phyloP scores from a whole-genome alignment of 2,888 invertebrate genomes.

The Lasioglossum pauxillum region DNA sequence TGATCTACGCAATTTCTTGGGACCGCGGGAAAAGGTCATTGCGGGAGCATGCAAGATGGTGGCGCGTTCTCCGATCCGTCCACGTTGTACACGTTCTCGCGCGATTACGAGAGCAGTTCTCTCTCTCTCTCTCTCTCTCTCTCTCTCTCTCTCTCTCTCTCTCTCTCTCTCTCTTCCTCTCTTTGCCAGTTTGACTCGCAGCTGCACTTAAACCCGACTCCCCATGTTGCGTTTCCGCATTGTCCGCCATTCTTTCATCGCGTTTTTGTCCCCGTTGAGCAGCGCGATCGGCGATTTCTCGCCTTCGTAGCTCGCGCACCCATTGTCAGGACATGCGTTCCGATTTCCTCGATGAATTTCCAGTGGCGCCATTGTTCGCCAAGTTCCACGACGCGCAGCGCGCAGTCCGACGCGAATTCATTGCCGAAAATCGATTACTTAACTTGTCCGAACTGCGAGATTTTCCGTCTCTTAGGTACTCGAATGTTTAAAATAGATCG shows the following conservation, averaged over 20 bases:
- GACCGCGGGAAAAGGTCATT: constrained; percentile 54
- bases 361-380: background rate
- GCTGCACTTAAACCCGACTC: constrained; percentile 49
- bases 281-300: constrained; percentile 53
- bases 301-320: constrained; percentile 26
- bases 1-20: constrained; percentile 47
- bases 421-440: background rate
- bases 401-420: background rate
- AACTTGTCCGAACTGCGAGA: background rate
- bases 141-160: background rate
- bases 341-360: constrained; percentile 39
- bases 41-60: constrained; percentile 45
- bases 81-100: constrained; percentile 14
- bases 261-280: background rate
- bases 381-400: background rate
- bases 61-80: constrained; percentile 39
- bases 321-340: constrained; percentile 28
- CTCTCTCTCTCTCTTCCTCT: background rate
- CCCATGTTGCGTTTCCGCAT: constrained; percentile 61
- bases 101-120: constrained; percentile 51
- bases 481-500: background rate
- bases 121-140: background rate
- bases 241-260: constrained; percentile 46
- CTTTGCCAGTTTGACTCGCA: constrained; percentile 41
- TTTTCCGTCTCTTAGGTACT: background rate